Conservation (phyloP, 2,888 invertebrate genomes). For the Nymphalis urticae region DNA sequence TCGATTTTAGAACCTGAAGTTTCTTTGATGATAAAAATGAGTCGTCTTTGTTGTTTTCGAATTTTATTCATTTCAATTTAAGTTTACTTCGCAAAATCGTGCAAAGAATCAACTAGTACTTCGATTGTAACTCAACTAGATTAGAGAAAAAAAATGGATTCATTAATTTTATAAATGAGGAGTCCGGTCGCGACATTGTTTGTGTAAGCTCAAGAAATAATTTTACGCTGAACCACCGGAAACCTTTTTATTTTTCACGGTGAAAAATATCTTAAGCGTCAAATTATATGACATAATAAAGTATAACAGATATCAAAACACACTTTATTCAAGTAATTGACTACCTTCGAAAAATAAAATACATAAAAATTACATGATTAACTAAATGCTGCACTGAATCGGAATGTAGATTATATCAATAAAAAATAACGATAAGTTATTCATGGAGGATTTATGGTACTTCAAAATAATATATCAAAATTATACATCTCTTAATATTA, state of each 20-base stretch:
- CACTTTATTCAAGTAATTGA: too few species aligned
- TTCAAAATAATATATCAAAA: too few species aligned
- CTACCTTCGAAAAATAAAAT: too few species aligned
- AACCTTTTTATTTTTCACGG: neutral
- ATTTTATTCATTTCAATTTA: slow-evolving; percentile 15
- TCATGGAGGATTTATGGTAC: too few species aligned
- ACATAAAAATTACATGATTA: too few species aligned
- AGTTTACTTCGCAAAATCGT: neutral
- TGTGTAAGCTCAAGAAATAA: neutral
- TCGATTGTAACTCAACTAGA: neutral
- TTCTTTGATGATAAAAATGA: slow-evolving; percentile 23
- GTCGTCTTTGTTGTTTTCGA: neutral
- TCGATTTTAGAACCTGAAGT: slow-evolving; percentile 35
- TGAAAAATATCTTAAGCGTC: too few species aligned
- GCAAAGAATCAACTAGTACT: neutral
- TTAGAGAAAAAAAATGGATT: neutral
- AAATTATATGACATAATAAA: too few species aligned
- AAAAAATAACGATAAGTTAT: too few species aligned
- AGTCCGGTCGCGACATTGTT: neutral
- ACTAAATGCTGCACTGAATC: too few species aligned
- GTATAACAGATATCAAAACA: too few species aligned
- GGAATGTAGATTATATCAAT: too few species aligned
- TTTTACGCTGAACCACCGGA: neutral
- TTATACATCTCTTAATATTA: too few species aligned
- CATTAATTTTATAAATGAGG: neutral